Conservation (phyloP, 2,113 vertebrate genomes). For the Coregonus clupeaformis region DNA sequence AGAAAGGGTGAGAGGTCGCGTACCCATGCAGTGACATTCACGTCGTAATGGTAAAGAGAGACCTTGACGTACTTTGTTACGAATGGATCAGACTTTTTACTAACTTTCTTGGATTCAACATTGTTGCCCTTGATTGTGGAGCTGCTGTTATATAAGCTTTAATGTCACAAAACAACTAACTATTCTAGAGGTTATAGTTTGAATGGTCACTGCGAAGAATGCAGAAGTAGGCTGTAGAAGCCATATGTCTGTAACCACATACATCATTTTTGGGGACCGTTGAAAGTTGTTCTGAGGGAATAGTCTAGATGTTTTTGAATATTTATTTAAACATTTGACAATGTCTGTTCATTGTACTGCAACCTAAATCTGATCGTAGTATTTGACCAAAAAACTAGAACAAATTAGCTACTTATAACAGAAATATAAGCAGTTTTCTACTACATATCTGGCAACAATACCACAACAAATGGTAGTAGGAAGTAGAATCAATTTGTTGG, state of each 20-base stretch:
- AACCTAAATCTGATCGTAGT: not conserved
- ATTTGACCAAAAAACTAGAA: not conserved
- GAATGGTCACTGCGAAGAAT: too few species aligned
- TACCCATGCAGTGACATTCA: not conserved
- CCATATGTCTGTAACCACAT: too few species aligned
- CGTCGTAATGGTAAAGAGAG: not conserved
- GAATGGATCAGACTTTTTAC: constrained; percentile 7
- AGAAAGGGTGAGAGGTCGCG: not conserved
- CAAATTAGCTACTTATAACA: not conserved
- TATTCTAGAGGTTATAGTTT: too few species aligned
- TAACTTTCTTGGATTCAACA: not conserved
- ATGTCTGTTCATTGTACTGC: not conserved
- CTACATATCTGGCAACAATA: not conserved
- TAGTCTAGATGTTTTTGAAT: not conserved
- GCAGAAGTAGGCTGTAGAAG: too few species aligned
- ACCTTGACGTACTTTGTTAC: constrained; percentile 1
- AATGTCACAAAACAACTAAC: not conserved
- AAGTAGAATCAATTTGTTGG: constrained; percentile 20
- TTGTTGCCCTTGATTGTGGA: not conserved
- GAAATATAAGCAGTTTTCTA: not conserved
- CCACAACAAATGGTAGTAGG: constrained; percentile 6
- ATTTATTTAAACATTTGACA: not conserved
- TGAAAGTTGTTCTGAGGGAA: not conserved
- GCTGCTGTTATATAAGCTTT: not conserved
- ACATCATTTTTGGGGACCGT: too few species aligned